Evolutionary conservation across 2,113 vertebrate genomes (phyloP), one percentile per base, ranked within the genome.

Genomic region (Coryphaenoides rupestris): DNA sequence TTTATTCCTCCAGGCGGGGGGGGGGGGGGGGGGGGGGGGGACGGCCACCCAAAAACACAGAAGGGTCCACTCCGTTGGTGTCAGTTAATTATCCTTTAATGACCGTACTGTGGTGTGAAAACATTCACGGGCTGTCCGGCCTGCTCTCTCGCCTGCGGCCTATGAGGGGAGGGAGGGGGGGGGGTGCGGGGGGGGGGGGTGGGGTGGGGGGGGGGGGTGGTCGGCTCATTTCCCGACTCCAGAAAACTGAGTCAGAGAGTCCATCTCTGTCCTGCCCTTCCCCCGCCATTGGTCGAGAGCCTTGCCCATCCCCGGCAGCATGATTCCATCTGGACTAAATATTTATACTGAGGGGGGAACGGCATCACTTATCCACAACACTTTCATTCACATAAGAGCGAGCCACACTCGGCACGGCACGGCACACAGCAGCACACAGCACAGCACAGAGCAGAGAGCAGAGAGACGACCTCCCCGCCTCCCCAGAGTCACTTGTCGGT

Each of bases 291-390:
- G 91, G 91, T 87, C 89, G 88, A 84, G 77, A 85, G 83, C 75
- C 80, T 89, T 84, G 89, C 91, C 90, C 90, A 89, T 87, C 91
- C 90, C n/a, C 89, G 87, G 85, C 88, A 84, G 89, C 88, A 88
- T 86, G 83, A 90, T 87, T 88, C 87, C 85, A 84, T 89, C 88
- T 80, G 76, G 86, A 81, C 79, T 86, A 89, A 92, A 91, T 91
- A 91, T 92, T 90, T 92, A 90, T 89, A 89, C 82, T 85, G 90
- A 89, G 89, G 85, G 85, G n/a, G 88, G 89, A 88, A 81, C 84
- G 70, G 80, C 84, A 86, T 87, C 87, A 86, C 85, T 86, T 75
- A 85, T 78, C 81, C 84, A 89, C 87, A 89, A 87, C 87, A 86
- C 87, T 77, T 82, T 84, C 89, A 89, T 90, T 91, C 88, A 90